A percentile compares a stretch with the other conserved stretches of the same genome.
phyloP scores from a whole-genome alignment of 2,888 invertebrate genomes.

The Buathra laborator region DNA sequence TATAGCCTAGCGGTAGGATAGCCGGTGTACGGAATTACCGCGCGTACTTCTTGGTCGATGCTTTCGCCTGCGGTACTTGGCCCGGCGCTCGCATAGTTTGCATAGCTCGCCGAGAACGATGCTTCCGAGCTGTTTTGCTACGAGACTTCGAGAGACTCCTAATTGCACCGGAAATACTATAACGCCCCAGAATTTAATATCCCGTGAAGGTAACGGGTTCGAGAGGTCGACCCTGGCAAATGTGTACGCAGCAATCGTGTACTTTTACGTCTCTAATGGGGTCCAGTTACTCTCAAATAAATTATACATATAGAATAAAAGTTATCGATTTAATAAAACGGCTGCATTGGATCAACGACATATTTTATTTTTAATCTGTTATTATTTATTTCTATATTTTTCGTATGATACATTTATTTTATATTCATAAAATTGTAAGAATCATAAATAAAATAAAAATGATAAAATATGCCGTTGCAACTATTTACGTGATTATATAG shows the following conservation, averaged over 20 bases:
- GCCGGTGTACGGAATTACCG: constrained; percentile 11
- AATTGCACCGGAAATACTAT: constrained; percentile 70
- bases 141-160: constrained; percentile 38
- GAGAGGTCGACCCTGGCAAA: constrained; percentile 33
- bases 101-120: constrained; percentile 59
- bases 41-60: constrained; percentile 11
- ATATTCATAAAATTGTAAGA: too few species aligned
- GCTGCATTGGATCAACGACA: too few species aligned
- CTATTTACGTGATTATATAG: too few species aligned
- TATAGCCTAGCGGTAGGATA: constrained; percentile 23
- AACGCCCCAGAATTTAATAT: constrained; percentile 73
- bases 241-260: constrained; percentile 36
- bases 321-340: too few species aligned
- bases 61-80: constrained; percentile 45
- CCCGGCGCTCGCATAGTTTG: constrained; percentile 64
- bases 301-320: too few species aligned
- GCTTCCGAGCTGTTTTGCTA: constrained; percentile 46
- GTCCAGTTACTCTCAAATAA: not conserved
- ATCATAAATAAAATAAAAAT: too few species aligned
- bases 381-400: too few species aligned
- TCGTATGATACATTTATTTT: too few species aligned
- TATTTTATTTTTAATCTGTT: too few species aligned
- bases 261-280: constrained; percentile 4
- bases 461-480: too few species aligned
- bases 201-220: constrained; percentile 71